Conservation (phyloP, 2,797 vertebrate genomes). For the Leptatherina wallacei region DNA sequence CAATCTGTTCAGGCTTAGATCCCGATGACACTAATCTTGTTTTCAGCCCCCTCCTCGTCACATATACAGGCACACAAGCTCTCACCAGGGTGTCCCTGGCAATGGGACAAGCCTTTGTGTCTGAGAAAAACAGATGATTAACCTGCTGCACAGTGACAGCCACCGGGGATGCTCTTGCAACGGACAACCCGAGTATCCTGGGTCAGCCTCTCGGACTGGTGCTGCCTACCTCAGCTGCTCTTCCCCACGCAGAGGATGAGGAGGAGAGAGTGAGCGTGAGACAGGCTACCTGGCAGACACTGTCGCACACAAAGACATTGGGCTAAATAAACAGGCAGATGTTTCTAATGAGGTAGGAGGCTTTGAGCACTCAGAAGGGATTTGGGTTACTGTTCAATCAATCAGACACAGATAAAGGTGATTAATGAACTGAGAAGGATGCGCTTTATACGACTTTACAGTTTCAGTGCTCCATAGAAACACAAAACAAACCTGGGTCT, state of each 20-base stretch:
- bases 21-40: conserved; percentile 82
- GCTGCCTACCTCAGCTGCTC: conserved; percentile 35
- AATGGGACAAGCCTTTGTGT: conserved; percentile 74
- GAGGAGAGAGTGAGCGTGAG: conserved; percentile 43
- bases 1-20: conserved; percentile 82
- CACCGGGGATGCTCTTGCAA: background rate
- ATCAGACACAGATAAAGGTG: conserved; percentile 60
- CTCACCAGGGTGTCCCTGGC: conserved; percentile 67
- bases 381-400: conserved; percentile 55
- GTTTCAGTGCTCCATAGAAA: background rate
- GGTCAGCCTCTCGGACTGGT: conserved; percentile 14
- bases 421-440: conserved; percentile 54
- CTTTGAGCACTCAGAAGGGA: conserved; percentile 63
- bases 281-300: conserved; percentile 54
- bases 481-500: conserved; percentile 3
- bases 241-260: conserved; percentile 19
- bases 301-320: conserved; percentile 31
- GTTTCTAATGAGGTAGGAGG: conserved; percentile 71
- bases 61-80: conserved; percentile 45
- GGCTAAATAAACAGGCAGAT: conserved; percentile 72
- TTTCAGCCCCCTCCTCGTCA: conserved; percentile 66
- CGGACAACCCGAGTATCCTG: conserved; percentile 14
- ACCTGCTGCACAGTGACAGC: conserved; percentile 42
- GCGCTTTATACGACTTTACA: conserved; percentile 17
- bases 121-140: conserved; percentile 74